Evolutionary conservation across 2,888 invertebrate genomes (phyloP).

Genomic region (Stratiomys singularior): DNA sequence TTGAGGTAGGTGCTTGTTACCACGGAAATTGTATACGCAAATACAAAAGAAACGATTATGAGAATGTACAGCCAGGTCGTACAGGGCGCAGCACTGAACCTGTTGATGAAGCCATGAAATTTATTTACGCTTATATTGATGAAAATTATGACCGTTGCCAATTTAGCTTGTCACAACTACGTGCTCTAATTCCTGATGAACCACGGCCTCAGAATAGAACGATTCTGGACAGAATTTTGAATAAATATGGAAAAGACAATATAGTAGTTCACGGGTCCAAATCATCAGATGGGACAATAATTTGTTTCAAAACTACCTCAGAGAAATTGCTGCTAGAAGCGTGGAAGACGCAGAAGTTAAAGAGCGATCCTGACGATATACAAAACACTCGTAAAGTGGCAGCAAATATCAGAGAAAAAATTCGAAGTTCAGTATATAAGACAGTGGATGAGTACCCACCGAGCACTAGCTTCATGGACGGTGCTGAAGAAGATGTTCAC

Average conservation of each 20-base stretch:
- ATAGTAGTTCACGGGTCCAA: background rate
- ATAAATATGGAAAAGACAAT: no score
- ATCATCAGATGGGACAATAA: background rate
- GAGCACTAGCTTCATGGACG: no score
- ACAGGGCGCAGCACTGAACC: background rate
- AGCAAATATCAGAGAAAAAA: no score
- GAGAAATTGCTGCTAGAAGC: background rate
- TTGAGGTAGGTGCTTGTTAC: background rate
- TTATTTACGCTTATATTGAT: background rate
- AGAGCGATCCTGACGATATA: background rate
- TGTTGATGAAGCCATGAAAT: background rate
- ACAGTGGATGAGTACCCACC: no score
- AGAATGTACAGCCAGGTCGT: background rate
- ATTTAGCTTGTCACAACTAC: background rate
- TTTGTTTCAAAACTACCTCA: background rate
- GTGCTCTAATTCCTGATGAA: background rate
- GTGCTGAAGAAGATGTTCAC: no score
- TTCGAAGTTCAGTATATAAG: no score
- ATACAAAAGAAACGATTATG: background rate
- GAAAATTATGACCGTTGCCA: background rate
- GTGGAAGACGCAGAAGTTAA: background rate
- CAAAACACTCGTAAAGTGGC: background rate
- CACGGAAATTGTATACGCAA: background rate
- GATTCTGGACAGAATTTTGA: background rate
- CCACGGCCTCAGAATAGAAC: background rate